phyloP scores from a whole-genome alignment of 64 coral and sea anemone species.

The Exaiptasia diaphana region DNA sequence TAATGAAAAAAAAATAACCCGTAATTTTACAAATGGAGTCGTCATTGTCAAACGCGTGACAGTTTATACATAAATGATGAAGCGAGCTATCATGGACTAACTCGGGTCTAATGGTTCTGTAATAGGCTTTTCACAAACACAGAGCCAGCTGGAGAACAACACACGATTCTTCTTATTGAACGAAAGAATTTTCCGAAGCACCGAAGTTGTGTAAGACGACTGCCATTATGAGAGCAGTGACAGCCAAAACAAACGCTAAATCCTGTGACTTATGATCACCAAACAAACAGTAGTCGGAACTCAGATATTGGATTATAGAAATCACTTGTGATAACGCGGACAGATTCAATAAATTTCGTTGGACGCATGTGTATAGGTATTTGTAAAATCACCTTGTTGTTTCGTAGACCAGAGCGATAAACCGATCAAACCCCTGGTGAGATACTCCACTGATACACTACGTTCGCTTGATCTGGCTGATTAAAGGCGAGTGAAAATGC shows the following conservation, averaged over 20 bases:
- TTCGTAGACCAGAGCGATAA: slow-evolving; percentile 83
- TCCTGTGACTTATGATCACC: slow-evolving; percentile 6
- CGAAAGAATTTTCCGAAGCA: background rate
- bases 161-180: slow-evolving; percentile 1
- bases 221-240: background rate
- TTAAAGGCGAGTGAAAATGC: slow-evolving; percentile 79
- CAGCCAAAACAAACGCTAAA: slow-evolving; percentile 12
- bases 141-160: slow-evolving; percentile 9
- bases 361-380: slow-evolving; percentile 92
- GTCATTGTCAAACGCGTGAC: slow-evolving; percentile 81
- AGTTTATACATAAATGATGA: slow-evolving; percentile 98
- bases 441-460: slow-evolving; percentile 75
- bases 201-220: background rate
- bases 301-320: slow-evolving; percentile 92
- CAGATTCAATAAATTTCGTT: slow-evolving; percentile 63
- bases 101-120: slow-evolving; percentile 86
- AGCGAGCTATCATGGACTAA: slow-evolving; percentile 79
- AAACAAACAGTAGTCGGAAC: slow-evolving; percentile 68
- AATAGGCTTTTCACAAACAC: slow-evolving; percentile 84
- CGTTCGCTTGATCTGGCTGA: slow-evolving; percentile 90
- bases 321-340: slow-evolving; percentile 86
- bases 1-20: slow-evolving; percentile 49
- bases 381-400: slow-evolving; percentile 90
- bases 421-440: slow-evolving; percentile 88
- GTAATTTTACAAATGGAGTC: slow-evolving; percentile 80